Evolutionary conservation across 2,888 invertebrate genomes (phyloP).

Genomic region (Rugalucina vietnamica): DNA sequence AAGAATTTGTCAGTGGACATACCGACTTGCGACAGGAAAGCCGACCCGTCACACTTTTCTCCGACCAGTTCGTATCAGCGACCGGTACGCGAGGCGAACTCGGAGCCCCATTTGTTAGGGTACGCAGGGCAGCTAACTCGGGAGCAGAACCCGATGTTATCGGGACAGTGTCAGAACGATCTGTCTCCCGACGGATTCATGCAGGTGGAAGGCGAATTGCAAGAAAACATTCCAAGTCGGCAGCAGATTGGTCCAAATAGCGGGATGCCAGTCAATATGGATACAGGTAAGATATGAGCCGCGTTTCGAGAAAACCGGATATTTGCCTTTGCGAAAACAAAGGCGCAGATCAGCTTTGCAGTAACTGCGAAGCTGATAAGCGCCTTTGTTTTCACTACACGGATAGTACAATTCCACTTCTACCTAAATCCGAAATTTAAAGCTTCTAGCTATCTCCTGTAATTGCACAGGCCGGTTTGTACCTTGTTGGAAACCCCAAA

Average conservation of each 20-base stretch:
- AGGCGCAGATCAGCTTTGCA: too few relatives aligned
- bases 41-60: conserved; percentile 60
- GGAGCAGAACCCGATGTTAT: conserved; percentile 72
- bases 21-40: conserved; percentile 64
- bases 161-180: conserved; percentile 54
- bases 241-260: too few relatives aligned
- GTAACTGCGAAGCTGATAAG: too few relatives aligned
- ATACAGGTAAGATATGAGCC: conserved; percentile 79
- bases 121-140: conserved; percentile 66
- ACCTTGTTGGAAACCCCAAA: too few relatives aligned
- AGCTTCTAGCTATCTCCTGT: too few relatives aligned
- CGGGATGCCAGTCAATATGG: conserved; percentile 72
- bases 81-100: conserved; percentile 74
- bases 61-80: conserved; percentile 59
- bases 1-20: conserved; percentile 79
- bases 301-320: too few relatives aligned
- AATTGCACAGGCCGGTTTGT: too few relatives aligned
- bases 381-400: too few relatives aligned
- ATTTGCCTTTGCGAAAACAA: too few relatives aligned
- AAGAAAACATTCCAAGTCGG: too few relatives aligned
- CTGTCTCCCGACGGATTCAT: conserved; percentile 76
- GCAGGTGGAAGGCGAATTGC: conserved; percentile 67
- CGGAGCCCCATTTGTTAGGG: conserved; percentile 77
- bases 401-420: too few relatives aligned
- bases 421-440: too few relatives aligned